These are phyloP conservation scores for Coptodon rendalli DNA, from an alignment of 2,113 vertebrate species.

Conservation along the genomic window DNA sequence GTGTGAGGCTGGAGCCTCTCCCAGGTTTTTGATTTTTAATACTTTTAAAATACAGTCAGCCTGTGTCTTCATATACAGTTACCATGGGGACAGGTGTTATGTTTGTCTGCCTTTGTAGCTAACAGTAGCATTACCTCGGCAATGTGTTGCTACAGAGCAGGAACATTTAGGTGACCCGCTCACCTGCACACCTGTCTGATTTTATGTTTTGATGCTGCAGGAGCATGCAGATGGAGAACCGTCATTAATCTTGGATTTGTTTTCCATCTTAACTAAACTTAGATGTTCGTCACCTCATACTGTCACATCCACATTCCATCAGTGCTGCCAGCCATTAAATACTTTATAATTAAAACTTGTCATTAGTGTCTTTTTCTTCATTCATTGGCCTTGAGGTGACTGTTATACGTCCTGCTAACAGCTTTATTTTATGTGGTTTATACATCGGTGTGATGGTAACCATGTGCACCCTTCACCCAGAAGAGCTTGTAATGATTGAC, in stretches of 20 bases:
- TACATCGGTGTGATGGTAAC: background rate
- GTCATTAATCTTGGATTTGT: rapidly evolving
- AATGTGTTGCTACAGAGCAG: background rate
- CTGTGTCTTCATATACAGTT: rapidly evolving
- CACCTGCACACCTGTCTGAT: background rate
- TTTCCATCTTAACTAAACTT: background rate
- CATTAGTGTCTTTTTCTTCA: background rate
- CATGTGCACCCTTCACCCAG: background rate
- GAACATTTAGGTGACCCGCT: background rate
- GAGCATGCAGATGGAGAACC: background rate
- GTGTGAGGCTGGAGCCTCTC: background rate
- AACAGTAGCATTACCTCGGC: background rate
- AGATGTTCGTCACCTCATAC: background rate
- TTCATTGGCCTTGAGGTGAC: background rate
- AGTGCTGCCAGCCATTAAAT: background rate
- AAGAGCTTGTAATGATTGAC: background rate
- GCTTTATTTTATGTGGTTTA: rapidly evolving
- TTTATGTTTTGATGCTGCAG: background rate
- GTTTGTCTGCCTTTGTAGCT: background rate
- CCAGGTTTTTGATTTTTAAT: background rate
- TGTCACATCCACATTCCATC: background rate
- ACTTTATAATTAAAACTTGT: background rate
- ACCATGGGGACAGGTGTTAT: background rate
- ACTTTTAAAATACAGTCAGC: background rate
- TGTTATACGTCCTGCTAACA: background rate